Evolutionary conservation across 2,113 vertebrate genomes (phyloP), one percentile per base, ranked within the genome.

Genomic region (Sardina pilchardus): DNA sequence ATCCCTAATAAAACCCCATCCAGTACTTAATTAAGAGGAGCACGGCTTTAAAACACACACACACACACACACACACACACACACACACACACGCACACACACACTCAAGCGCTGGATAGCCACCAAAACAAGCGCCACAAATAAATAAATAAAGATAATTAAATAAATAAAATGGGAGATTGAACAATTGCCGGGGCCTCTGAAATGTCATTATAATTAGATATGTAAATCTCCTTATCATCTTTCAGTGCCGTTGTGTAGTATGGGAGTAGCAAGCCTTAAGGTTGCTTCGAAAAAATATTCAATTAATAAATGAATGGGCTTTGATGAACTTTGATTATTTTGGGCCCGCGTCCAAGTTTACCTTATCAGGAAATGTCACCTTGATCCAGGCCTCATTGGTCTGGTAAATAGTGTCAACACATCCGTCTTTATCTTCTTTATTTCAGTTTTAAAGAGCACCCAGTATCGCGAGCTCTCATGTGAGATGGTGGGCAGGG

Each of bases 281-380:
- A 94, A 95, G 93, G 93, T 92, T 91, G 90, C 90, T 91, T 91
- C 91, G 26, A 30, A 90, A 91, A 94, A 95, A 95, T 94, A 95
- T 95, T 95, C 94, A 96, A 95, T 95, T 96, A 95, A 95, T 95
- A 94, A 94, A 94, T 93, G 93, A 95, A 94, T 92, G 92, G 94
- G 90, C 93, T 92, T 91, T 91, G 95, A 95, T 95, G 94, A 95
- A 95, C 94, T 94, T 92, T 94, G 94, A 95, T 96, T 95, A 93
- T 94, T 94, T 94, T 93, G 93, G 95, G 94, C 93, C 85, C 82
- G 84, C 85, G 91, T 95, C 95, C 95, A 95, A 94, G 89, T 92
- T 90, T 83, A 95, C 94, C 94, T 95, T 96, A 95, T 95, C 95
- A 91, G 91, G 88, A 90, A 93, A 91, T 92, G 94, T 95, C 95